These are phyloP conservation scores for Dascyllus trimaculatus DNA, from an alignment of 2,113 vertebrate species.

Conservation along the genomic window DNA sequence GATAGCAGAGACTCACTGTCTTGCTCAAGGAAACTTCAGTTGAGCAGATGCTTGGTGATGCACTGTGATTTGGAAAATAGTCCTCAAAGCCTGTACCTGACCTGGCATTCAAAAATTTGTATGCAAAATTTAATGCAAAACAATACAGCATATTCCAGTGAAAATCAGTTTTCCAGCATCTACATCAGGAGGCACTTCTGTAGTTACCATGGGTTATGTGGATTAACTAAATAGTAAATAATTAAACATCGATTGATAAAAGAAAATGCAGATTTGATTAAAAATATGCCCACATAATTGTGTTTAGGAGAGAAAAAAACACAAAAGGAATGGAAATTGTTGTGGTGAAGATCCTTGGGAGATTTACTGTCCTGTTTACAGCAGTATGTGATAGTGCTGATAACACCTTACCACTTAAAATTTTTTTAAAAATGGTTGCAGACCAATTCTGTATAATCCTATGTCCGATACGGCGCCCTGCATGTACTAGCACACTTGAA, in stretches of 20 bases:
- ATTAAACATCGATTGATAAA: too few species aligned
- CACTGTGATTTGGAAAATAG: neutral
- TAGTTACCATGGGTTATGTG: neutral
- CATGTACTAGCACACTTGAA: neutral
- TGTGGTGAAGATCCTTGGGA: neutral
- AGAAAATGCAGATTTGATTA: too few species aligned
- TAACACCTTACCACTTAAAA: too few species aligned
- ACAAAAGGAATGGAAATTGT: neutral
- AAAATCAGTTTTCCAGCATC: neutral
- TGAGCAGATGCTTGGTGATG: constrained; percentile 15
- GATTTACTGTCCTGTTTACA: too few species aligned
- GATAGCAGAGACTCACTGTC: constrained; percentile 21
- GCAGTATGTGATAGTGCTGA: too few species aligned
- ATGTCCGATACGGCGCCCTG: neutral
- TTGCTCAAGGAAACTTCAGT: constrained; percentile 7
- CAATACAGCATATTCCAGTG: neutral
- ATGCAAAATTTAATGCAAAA: neutral
- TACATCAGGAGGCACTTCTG: neutral
- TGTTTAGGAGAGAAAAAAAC: neutral
- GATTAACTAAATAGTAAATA: neutral
- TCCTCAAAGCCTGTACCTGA: neutral
- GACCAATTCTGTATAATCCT: too few species aligned
- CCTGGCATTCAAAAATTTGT: neutral
- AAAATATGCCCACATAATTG: neutral
- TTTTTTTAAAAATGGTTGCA: neutral